Evolutionary conservation across 1,140 invertebrate species (phyloP).

Genomic region (Halesus radiatus): DNA sequence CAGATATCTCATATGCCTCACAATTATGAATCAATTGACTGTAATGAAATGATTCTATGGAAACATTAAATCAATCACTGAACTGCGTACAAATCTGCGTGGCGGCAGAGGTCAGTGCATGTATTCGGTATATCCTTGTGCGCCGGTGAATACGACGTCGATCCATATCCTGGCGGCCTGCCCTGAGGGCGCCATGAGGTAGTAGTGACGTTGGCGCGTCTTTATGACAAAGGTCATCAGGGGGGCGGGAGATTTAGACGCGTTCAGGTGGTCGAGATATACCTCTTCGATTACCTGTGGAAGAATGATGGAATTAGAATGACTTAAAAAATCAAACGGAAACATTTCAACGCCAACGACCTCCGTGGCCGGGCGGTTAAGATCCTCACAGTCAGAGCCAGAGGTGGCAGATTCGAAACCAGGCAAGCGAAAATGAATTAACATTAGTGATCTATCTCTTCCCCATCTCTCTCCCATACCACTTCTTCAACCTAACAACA

Average conservation of each 20-base stretch:
- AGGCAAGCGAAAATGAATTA: no score
- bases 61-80: neutral
- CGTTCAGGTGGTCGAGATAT: constrained; percentile 94
- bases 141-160: constrained; percentile 84
- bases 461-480: no score
- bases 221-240: constrained; percentile 97
- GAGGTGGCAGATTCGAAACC: no score
- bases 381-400: no score
- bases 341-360: no score
- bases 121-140: constrained; percentile 69
- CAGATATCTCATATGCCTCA: no score
- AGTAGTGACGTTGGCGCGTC: constrained; percentile 89
- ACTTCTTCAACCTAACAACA: no score
- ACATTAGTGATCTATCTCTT: no score
- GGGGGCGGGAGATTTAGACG: constrained; percentile 91
- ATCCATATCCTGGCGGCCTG: constrained; percentile 98
- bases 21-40: neutral
- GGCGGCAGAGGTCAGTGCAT: constrained; percentile 56
- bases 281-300: constrained; percentile 95
- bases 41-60: neutral
- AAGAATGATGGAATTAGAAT: constrained; percentile 44
- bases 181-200: constrained; percentile 92
- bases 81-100: neutral
- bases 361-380: no score
- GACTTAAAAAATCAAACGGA: no score